Evolutionary conservation across 92 coral and sea anemone genomes (phyloP).

Genomic region (Pocillopora grandis): DNA sequence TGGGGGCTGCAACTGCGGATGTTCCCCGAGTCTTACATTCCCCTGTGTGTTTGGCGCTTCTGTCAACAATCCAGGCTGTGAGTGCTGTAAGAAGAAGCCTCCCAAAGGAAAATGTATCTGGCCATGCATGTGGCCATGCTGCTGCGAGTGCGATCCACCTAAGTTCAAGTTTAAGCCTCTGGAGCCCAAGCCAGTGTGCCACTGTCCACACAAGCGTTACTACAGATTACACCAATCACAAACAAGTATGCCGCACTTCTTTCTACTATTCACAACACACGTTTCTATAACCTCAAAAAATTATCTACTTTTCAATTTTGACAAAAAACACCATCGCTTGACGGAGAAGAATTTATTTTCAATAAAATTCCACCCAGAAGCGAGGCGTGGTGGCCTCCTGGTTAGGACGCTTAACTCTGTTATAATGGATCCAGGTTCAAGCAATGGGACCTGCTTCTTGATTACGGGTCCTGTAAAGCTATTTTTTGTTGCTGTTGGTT

Average conservation of each 20-base stretch:
- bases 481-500: neutral
- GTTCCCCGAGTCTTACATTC: constrained; percentile 57
- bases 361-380: too few species aligned
- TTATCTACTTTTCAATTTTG: too few species aligned
- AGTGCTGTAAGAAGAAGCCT: constrained; percentile 57
- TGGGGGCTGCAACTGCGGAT: constrained; percentile 65
- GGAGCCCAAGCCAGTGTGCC: constrained; percentile 61
- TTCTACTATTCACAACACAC: neutral
- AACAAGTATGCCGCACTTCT: constrained; percentile 31
- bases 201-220: constrained; percentile 26
- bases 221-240: constrained; percentile 28
- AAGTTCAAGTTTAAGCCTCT: constrained; percentile 69
- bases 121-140: constrained; percentile 82
- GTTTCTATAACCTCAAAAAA: too few species aligned
- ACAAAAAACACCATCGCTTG: too few species aligned
- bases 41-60: constrained; percentile 74
- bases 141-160: constrained; percentile 64
- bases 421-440: too few species aligned
- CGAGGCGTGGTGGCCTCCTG: too few species aligned
- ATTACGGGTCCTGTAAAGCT: too few species aligned
- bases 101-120: constrained; percentile 63
- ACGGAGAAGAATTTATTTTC: too few species aligned
- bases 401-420: too few species aligned
- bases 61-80: constrained; percentile 70
- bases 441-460: too few species aligned